phyloP scores from a whole-genome alignment of 2,113 vertebrate species.

The Willisornis vidua region DNA sequence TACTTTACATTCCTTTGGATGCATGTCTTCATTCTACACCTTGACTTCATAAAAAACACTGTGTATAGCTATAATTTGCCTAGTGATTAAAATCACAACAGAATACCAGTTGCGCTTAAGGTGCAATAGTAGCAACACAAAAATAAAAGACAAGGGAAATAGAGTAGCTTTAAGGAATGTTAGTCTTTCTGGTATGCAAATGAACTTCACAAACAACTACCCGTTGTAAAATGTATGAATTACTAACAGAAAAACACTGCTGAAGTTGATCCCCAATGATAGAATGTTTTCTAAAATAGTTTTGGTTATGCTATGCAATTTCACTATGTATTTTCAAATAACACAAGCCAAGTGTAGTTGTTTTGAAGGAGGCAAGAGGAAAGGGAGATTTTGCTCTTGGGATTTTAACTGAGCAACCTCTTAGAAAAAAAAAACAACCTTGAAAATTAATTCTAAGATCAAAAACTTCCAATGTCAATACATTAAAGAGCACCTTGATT shows the following conservation, averaged over 20 bases:
- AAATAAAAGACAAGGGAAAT: neutral
- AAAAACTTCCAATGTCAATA: neutral
- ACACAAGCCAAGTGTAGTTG: neutral
- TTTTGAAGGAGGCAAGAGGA: neutral
- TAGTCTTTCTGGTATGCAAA: neutral
- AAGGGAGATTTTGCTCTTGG: neutral
- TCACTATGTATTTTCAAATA: neutral
- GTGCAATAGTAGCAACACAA: neutral
- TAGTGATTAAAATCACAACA: neutral
- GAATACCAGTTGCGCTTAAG: neutral
- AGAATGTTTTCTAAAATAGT: neutral
- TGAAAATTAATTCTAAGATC: neutral
- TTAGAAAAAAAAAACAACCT: neutral
- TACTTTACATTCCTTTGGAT: neutral
- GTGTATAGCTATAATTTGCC: neutral
- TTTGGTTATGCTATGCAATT: neutral
- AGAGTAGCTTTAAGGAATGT: neutral
- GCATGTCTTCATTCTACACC: neutral
- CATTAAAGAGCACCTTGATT: neutral
- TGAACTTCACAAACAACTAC: neutral
- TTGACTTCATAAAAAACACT: neutral
- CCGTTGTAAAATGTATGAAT: constrained; percentile 25
- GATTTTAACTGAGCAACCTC: neutral
- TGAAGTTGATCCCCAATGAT: neutral
- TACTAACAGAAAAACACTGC: neutral